Percentiles rank a stretch among this genome's conserved stretches.
Conservation (phyloP, 2,797 vertebrate species). For the Myotis pilosus region DNA sequence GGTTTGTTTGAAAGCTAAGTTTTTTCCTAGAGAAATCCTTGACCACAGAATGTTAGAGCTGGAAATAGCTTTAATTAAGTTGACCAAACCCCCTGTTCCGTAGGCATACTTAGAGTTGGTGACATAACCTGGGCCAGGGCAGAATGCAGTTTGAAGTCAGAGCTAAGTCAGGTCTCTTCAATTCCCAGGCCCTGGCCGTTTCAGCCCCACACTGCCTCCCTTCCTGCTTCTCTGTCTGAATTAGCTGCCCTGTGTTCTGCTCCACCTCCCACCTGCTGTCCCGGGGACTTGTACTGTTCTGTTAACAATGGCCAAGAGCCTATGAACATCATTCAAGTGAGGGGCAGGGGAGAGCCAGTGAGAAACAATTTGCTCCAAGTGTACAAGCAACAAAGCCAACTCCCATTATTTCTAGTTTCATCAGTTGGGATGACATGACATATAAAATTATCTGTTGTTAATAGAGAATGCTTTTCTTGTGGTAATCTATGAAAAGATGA, state of each 20-base stretch:
- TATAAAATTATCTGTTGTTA: not conserved
- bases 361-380: not conserved
- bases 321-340: not conserved
- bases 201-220: not conserved
- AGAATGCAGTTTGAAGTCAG: not conserved
- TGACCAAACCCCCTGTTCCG: not conserved
- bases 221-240: not conserved
- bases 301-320: not conserved
- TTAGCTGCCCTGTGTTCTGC: not conserved
- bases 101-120: not conserved
- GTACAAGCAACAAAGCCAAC: not conserved
- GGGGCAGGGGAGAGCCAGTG: not conserved
- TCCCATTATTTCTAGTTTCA: not conserved
- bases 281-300: not conserved
- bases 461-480: not conserved
- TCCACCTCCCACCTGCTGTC: not conserved
- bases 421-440: not conserved
- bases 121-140: too few relatives aligned
- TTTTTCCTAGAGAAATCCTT: not conserved
- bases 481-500: not conserved
- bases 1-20: too few relatives aligned
- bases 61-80: not conserved
- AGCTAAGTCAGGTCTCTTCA: not conserved
- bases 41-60: not conserved
- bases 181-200: rapidly evolving